Evolutionary conservation across 2,113 vertebrate genomes (phyloP), one percentile per base, ranked within the genome.

Genomic region (Myotis lucifugus): DNA sequence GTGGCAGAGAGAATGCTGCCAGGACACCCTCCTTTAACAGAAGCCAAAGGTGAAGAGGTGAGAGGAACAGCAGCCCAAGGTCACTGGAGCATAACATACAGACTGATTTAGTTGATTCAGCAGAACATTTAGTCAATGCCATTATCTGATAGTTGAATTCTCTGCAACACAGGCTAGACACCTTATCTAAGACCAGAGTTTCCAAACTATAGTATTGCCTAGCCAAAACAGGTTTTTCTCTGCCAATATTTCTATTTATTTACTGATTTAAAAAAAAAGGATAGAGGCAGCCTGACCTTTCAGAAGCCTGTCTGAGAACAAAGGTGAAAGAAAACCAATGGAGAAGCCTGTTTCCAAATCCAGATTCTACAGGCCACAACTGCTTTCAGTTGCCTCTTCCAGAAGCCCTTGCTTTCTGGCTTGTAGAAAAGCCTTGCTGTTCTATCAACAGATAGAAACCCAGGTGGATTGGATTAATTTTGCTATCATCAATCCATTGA

Each of bases 401-500:
- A 95, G 61, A 79, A 78, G 76, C 27, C 74, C 46, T 69, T 94
- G n/a, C 14, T 77, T 87, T 85, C 64, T 64, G 21, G 18, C 37
- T 56, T 69, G 14, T 66, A 87, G 50, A 25, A 72, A 14, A 66
- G 18, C 19, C 64, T 69, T 79, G 54, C 34, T 70, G 52, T 90
- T 93, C 85, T 77, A 61, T 25, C 52, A 81, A 85, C 72, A 94
- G 72, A 92, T 25, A 90, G 59, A 95, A 85, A 95, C 70, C 32
- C 73, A 70, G 87, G 56, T 48, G 23, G 34, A 59, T 32, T 93
- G 81, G 93, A 83, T 74, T 83, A 83, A 94, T 93, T 94, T 86
- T 91, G 48, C 70, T 91, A 81, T 91, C 90, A 90, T 87, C 64
- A 82, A 78, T 77, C 72, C 91, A 93, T 88, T 86, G 94, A n/a